Evolutionary conservation across 37 sponge, comb jelly and placozoan species (phyloP), one percentile per base, ranked within the genome.

Genomic region (Corticium candelabrum): DNA sequence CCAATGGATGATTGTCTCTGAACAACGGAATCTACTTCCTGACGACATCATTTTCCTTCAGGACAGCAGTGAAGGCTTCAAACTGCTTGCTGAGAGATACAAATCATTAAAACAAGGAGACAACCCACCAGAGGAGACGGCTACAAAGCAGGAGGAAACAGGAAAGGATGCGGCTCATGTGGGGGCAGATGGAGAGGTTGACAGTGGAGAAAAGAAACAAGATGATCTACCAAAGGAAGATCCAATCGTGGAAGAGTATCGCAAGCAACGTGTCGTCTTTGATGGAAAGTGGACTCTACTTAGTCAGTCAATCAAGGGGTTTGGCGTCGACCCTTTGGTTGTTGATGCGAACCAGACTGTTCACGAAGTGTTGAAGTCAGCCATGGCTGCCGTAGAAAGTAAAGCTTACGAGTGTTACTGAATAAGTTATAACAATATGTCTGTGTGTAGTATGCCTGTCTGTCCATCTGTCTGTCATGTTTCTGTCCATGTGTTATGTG

Each of bases 1-100:
- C 4, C 88, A 97, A 67, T 97, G 99, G 99, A 79, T 78, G 32
- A 74, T 93, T 7, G 89, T 97, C 83, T 71, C 91, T 77, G 95
- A 97, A 1, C 69, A 78, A 5, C 43, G 86, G 4, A 62, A 41
- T 32, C 74, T 91, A 29, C 74, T 94, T 7, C 99, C 99, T 37
- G 99, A 97, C 38, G 83, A 76, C 76, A 92, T 97, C 33, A 67
- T 97, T 2, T 62, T 68, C 32, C 77, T 97, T 56, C 76, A 82
- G 3, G 98, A 93, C 67, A 74, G 78, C 1, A 74, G 71, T 29
- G 79, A 69, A 1, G 85, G 81, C 62, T 76, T 57, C 34, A 81
- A 78, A 3, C 37, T 27, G 21, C 73, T 94, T 3, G 74, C 79
- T 68, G 35, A 41, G 79, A 7, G 41, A 40, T 3, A 38, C 34